Evolutionary conservation across 2,797 vertebrate species (phyloP).

Genomic region (Pitangus sulphuratus): DNA sequence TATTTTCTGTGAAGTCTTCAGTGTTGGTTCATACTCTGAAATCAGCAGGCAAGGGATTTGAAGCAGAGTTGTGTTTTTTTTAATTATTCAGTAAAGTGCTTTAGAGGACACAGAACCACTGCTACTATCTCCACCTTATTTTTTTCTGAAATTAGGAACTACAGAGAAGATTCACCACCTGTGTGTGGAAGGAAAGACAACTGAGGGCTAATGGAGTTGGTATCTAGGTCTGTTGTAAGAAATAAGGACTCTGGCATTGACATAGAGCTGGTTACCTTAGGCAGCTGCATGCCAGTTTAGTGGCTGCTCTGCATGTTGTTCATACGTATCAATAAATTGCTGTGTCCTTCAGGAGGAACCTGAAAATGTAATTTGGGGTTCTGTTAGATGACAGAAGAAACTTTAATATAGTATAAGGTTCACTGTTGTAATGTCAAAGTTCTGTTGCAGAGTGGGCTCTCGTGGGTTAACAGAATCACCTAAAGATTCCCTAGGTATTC

Average conservation of each 20-base stretch:
- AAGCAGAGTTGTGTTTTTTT: neutral
- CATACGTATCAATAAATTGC: neutral
- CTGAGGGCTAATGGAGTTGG: neutral
- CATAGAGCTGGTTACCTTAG: neutral
- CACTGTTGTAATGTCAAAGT: rapidly evolving
- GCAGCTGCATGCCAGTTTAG: neutral
- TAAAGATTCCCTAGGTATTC: neutral
- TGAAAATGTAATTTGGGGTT: neutral
- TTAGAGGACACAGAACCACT: neutral
- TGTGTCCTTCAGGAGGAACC: neutral
- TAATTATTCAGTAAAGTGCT: neutral
- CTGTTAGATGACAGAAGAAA: neutral
- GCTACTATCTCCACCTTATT: neutral
- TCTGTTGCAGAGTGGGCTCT: neutral
- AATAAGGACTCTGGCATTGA: neutral
- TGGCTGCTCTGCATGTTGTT: neutral
- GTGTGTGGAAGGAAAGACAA: neutral
- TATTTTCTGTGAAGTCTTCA: neutral
- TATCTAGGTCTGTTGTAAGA: neutral
- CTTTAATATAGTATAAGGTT: neutral
- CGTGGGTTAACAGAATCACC: neutral
- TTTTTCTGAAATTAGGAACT: neutral
- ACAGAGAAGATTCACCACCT: neutral
- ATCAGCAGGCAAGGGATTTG: neutral
- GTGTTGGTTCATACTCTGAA: neutral